These are phyloP conservation scores for Leptogaster cylindrica DNA, from an alignment of 2,888 invertebrate species.

Conservation along the genomic window DNA sequence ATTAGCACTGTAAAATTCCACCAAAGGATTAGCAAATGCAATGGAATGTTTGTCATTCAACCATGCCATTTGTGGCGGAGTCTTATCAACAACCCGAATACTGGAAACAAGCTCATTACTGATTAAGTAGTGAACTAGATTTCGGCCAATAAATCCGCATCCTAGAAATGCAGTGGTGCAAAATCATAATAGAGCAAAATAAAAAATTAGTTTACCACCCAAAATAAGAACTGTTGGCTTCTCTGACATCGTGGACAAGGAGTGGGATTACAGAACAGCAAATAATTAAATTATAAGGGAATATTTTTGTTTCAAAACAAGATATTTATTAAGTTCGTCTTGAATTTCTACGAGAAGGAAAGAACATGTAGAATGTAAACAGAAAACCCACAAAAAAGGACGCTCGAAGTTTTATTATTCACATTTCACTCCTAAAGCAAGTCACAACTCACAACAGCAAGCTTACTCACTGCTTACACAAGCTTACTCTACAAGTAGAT, in stretches of 20 bases:
- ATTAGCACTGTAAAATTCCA: constrained; percentile 91
- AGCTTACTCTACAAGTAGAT: too few species aligned
- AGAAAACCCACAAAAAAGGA: too few species aligned
- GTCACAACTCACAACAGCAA: too few species aligned
- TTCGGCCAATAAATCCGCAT: constrained; percentile 92
- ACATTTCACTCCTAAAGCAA: too few species aligned
- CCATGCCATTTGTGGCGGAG: constrained; percentile 92
- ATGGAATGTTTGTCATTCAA: constrained; percentile 76
- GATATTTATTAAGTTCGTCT: too few species aligned
- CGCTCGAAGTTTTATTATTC: too few species aligned
- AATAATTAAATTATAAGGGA: neutral
- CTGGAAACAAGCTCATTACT: constrained; percentile 76
- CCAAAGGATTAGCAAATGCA: constrained; percentile 75
- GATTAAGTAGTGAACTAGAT: constrained; percentile 82
- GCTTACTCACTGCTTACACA: too few species aligned
- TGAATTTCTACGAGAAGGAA: too few species aligned
- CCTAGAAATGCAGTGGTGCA: too few species aligned
- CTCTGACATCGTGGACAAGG: constrained; percentile 49
- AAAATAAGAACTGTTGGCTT: constrained; percentile 60
- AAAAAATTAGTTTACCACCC: constrained; percentile 54
- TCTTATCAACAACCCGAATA: constrained; percentile 87
- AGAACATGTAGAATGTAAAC: too few species aligned
- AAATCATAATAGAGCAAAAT: neutral
- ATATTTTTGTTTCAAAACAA: too few species aligned
- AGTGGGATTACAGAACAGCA: neutral